A percentile compares a stretch with the other conserved stretches of the same genome.
These are phyloP conservation scores for Lycaon pictus DNA, from an alignment of 2,113 vertebrate species.

Conservation along the genomic window DNA sequence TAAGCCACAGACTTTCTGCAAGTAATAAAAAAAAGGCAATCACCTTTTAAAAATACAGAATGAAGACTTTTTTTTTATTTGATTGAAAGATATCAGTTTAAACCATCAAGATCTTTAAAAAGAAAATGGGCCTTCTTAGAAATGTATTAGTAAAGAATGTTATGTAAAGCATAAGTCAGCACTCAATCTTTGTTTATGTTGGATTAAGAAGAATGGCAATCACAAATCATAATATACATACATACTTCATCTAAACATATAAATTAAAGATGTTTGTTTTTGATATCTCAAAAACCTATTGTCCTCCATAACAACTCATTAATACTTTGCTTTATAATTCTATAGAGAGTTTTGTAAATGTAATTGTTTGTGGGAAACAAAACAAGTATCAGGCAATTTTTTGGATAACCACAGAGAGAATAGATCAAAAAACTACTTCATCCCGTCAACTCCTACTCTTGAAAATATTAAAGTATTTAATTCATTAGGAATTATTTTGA, in stretches of 20 bases:
- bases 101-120: neutral
- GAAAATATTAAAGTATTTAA: slow-evolving; percentile 15
- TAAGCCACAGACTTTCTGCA: slow-evolving; percentile 34
- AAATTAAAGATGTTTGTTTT: neutral
- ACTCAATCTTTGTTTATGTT: neutral
- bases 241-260: neutral
- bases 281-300: neutral
- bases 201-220: neutral
- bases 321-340: neutral
- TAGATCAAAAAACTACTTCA: neutral
- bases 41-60: neutral
- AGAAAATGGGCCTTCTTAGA: neutral
- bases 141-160: neutral
- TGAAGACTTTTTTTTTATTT: neutral
- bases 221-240: neutral
- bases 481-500: neutral
- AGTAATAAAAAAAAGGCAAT: slow-evolving; percentile 22
- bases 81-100: slow-evolving; percentile 17
- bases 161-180: neutral
- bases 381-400: neutral
- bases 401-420: neutral
- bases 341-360: neutral
- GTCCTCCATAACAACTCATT: neutral
- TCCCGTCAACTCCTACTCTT: neutral
- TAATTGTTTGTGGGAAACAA: neutral